Base-by-base conservation (phyloP, 2,888 invertebrate species). In the Tenthredo livida region DNA sequence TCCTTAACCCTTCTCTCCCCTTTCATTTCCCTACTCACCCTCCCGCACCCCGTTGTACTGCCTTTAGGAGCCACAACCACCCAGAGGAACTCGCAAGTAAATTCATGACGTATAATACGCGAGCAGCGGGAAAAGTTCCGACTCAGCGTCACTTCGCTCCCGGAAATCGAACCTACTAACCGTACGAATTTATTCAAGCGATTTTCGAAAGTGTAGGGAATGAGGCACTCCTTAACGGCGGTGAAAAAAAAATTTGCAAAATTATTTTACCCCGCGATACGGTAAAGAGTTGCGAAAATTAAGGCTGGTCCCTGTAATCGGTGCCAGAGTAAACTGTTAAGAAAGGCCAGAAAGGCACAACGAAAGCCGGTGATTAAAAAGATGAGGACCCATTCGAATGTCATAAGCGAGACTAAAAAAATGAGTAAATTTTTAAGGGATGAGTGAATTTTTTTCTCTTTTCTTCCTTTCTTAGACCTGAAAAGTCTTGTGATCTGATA, bases 1-100 rank as follows among this genome's bases (percentile, higher is more conserved):
- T 88, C 89, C 89, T 91, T 90, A 90, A 91, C 89, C 90, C 90
- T 90, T 91, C 89, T 87, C 50, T 50, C 77, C 84, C 72, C 72
- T 78, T 84, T 70, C 65, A 70, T 83, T 67, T 84, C 85, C 78
- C 84, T 84, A 84, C 75, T 84, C 58, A 40, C 61, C 80, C 80
- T 80, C 40, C 40, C 40, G 21, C 83, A 29, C 29, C 37, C 43
- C 83, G 43, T 70, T 47, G 43, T 50, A 29, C 67, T 37, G 65
- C 29, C 29, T 29, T 67, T 83, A 29, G 43, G 47, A n/a, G 80
- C 61, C 21, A 33, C 67, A 83, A 50, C 83, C 65, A 40, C 17
- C 83, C 70, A n/a, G 67, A 67, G 40, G 37, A 80, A 61, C 80
- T 80, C 80, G 61, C 83, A 70, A 83, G 83, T 83, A 83, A 67